Evolutionary conservation across 2,888 invertebrate genomes (phyloP).

Genomic region (Cetonia aurata): DNA sequence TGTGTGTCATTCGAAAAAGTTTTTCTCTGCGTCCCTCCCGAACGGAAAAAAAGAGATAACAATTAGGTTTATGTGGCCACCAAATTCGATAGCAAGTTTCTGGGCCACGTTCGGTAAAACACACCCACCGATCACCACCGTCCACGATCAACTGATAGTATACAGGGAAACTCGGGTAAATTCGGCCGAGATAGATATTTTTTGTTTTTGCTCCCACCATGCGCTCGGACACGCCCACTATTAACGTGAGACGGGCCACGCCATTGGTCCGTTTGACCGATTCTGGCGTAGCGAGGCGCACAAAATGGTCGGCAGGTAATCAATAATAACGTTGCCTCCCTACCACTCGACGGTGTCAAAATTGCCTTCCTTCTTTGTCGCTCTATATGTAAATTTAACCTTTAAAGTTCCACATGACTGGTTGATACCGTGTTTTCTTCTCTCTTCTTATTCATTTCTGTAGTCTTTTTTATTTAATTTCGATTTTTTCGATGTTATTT

Average conservation of each 20-base stretch:
- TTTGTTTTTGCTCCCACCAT: constrained; percentile 51
- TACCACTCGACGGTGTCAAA: constrained; percentile 55
- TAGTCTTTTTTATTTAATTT: constrained; percentile 40
- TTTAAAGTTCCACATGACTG: constrained; percentile 54
- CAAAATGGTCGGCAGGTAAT: constrained; percentile 66
- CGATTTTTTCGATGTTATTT: constrained; percentile 38
- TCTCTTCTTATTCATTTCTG: constrained; percentile 39
- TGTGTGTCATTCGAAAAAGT: constrained; percentile 36
- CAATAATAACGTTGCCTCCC: constrained; percentile 59
- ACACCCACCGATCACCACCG: constrained; percentile 49
- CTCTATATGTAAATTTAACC: constrained; percentile 59
- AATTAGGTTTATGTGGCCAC: constrained; percentile 17
- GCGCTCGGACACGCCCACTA: constrained; percentile 54
- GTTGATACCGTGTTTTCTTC: constrained; percentile 42
- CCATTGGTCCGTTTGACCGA: constrained; percentile 59
- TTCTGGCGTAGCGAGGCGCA: constrained; percentile 59
- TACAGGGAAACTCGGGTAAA: constrained; percentile 51
- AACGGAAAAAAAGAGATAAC: constrained; percentile 29
- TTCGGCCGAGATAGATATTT: constrained; percentile 53
- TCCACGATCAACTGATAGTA: constrained; percentile 52
- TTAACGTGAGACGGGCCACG: constrained; percentile 38
- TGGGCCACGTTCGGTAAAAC: constrained; percentile 44
- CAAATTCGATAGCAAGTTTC: constrained; percentile 36
- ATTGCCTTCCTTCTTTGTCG: constrained; percentile 59
- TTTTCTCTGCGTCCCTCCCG: constrained; percentile 24